Base-by-base conservation (phyloP, 2,888 invertebrate genomes). In the Syritta pipiens region DNA sequence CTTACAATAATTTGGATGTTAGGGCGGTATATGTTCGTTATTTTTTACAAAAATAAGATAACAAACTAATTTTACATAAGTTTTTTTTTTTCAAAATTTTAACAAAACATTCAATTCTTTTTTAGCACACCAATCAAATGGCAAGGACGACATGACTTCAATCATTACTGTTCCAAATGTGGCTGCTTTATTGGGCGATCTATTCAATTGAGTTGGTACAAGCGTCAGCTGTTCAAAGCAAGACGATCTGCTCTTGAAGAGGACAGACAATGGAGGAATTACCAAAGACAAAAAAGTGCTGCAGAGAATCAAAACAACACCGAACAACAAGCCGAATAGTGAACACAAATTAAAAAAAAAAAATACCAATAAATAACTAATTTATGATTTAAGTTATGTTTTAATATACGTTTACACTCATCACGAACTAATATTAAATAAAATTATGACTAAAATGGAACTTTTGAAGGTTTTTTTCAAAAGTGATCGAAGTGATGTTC, bases 141-240 rank as follows among this genome's bases (percentile, higher is more conserved):
- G 83, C 35, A 69, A 0, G 83, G 84, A 1, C 86, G 86, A 2
- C 72, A 77, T 24, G 88, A 88, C 12, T 85, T 84, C 44, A 88
- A 88, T 81, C 88, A 88, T 35, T 88, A 88, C 44, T 88, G 88
- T 40, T 72, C 82, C 0, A 83, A 85, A 26, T 88, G 88, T 42
- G 88, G 88, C 20, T 88, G 88, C 57, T 88, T 81, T 22, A 85
- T 88, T 72, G 88, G 88, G 1, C 84, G 88, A 2, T 85, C 83
- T 55, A 83, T 82, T 4, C 84, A 87, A 2, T 60, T 87, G n/a
- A 87, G 87, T 44, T 87, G 87, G 86, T 86, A 86, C 49, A 86
- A 87, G 20, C 83, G 85, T 1, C 81, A 84, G 7, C 37, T 87
- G 1, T 87, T 84, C 20, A 51, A 85, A 4, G 85, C 87, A 3